Evolutionary conservation across 1,140 invertebrate genomes (phyloP), one percentile per base, ranked within the genome.

Genomic region (Phymorhynchus buccinoides): DNA sequence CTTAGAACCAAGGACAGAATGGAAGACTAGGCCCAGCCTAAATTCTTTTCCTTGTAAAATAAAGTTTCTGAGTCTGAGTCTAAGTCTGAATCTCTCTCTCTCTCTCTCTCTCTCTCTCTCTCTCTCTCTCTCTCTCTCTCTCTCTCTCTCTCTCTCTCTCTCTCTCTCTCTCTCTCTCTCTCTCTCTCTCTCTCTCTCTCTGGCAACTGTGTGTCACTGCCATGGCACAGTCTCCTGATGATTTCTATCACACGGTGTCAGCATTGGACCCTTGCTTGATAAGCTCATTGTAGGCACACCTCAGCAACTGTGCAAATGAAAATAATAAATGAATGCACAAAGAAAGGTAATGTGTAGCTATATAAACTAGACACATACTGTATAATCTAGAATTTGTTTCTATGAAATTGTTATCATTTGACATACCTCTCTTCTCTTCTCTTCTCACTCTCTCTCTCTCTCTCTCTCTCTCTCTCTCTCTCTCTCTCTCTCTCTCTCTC

Each of bases 201-300:
- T 7, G 6, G 68, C 68, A 12, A 71, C 30, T 12, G 30, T 71
- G 68, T 71, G 68, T 35, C 68, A 32, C 22, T 27, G 56, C 56
- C 18, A 62, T 27, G 56, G n/a, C 56, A 27, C n/a, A 4, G 12
- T 62, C 14, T 35, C 37, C 6, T 41, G 22, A 35, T 41, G 73
- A 37, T 14, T n/a, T 6, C 4, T 27, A 39, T 75, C 73, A 75
- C 32, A 75, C 73, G 18, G 35, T 41, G 37, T 75, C 73, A 22
- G 73, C 73, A 37, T 41, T 75, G 37, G 73, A 39, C 14, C 73
- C 73, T 81, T 89, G 87, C 48, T 80, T 80, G 35, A 85, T 81
- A 6, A 90, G 83, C 68, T 90, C 89, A 37, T 88, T 90, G 66
- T 88, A 88, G 32, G 88, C 88, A 85, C 85, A 86, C 68, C 85